Percentiles rank a stretch among this genome's conserved stretches.
These are phyloP conservation scores for Alethe diademata DNA, from an alignment of 2,113 vertebrate genomes.

Conservation along the genomic window DNA sequence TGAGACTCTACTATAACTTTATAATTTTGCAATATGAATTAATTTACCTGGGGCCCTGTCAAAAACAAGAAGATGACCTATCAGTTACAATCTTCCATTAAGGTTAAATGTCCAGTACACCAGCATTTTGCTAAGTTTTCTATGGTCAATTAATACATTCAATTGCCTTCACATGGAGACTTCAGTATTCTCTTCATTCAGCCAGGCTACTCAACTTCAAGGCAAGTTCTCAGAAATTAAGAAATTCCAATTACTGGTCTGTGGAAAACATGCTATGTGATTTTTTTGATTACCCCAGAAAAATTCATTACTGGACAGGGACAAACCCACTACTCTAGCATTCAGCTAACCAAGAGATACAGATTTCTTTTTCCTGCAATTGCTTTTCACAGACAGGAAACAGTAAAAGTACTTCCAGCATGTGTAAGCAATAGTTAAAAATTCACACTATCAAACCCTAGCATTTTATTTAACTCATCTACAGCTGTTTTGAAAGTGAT, in stretches of 20 bases:
- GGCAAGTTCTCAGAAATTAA: background rate
- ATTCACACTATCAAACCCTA: background rate
- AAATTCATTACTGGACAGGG: background rate
- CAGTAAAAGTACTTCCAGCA: background rate
- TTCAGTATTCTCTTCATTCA: background rate
- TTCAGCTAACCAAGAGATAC: background rate
- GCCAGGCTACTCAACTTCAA: background rate
- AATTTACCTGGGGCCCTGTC: background rate
- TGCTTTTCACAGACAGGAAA: background rate
- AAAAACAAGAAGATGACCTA: background rate
- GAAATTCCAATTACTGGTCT: background rate
- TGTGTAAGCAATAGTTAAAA: background rate
- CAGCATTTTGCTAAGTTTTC: background rate
- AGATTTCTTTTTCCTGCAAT: background rate
- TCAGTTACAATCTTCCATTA: background rate
- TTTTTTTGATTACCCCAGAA: background rate
- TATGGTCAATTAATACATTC: background rate
- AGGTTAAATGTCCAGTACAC: background rate
- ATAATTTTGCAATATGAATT: background rate
- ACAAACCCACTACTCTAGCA: background rate
- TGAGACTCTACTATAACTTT: background rate
- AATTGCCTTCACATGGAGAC: background rate
- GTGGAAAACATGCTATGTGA: background rate
- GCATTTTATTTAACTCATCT: background rate
- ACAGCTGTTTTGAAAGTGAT: background rate